A percentile compares a stretch with the other conserved stretches of the same genome.
phyloP scores from a whole-genome alignment of 2,113 vertebrate genomes.

The Pitta sordida region DNA sequence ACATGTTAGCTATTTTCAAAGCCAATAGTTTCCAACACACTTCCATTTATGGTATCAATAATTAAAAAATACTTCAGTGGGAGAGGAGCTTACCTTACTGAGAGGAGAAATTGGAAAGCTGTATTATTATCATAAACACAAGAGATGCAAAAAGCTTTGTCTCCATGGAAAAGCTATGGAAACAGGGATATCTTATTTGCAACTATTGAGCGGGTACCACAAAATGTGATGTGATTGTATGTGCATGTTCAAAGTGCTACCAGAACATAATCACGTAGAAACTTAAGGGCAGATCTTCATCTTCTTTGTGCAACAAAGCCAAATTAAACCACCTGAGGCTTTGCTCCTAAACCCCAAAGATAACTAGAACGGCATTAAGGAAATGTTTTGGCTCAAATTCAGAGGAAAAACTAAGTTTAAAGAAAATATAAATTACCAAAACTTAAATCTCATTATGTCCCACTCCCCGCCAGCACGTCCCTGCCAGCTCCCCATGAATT shows the following conservation, averaged over 20 bases:
- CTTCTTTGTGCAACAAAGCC: neutral
- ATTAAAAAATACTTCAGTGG: constrained; percentile 57
- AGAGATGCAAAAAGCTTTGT: constrained; percentile 53
- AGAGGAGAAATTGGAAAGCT: constrained; percentile 40
- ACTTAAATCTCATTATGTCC: constrained; percentile 40
- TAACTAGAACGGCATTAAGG: neutral
- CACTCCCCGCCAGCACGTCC: constrained; percentile 4
- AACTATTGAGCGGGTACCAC: constrained; percentile 12
- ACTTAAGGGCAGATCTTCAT: neutral
- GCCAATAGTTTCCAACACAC: constrained; percentile 58
- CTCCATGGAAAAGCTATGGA: constrained; percentile 58
- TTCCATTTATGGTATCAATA: constrained; percentile 66
- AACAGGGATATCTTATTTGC: constrained; percentile 32
- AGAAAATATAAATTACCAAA: constrained; percentile 19
- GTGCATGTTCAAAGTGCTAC: neutral
- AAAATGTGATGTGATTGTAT: neutral
- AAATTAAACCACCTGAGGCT: neutral
- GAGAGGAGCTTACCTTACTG: constrained; percentile 48
- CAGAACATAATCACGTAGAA: neutral
- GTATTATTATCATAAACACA: constrained; percentile 31
- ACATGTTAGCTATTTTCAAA: constrained; percentile 66
- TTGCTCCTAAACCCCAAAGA: neutral
- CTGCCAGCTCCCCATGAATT: constrained; percentile 56
- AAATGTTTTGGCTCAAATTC: neutral
- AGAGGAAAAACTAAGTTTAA: neutral